These are phyloP conservation scores for Bimastos eiseni DNA, from an alignment of 2,888 invertebrate genomes.

Conservation along the genomic window DNA sequence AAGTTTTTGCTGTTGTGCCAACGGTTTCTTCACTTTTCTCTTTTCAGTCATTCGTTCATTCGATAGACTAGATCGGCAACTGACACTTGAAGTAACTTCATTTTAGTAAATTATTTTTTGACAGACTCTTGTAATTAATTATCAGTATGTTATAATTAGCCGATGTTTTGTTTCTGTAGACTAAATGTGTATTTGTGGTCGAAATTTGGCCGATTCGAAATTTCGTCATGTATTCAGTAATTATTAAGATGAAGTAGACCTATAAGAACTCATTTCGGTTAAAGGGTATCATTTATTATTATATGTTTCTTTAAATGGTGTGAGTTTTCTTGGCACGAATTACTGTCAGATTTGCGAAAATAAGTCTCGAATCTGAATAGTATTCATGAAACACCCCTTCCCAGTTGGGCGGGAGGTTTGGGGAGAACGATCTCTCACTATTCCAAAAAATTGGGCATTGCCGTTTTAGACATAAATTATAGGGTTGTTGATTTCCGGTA, in stretches of 20 bases:
- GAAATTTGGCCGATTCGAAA: too few relatives aligned
- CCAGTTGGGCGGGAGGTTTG: too few relatives aligned
- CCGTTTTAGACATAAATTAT: too few relatives aligned
- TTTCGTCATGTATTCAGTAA: too few relatives aligned
- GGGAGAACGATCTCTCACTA: too few relatives aligned
- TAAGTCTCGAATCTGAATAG: neutral
- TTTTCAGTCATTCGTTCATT: neutral
- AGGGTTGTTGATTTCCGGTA: too few relatives aligned
- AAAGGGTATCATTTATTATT: too few relatives aligned
- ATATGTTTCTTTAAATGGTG: neutral
- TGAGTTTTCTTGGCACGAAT: neutral
- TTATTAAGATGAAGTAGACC: too few relatives aligned
- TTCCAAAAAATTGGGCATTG: too few relatives aligned
- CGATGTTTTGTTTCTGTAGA: neutral
- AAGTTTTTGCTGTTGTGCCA: neutral
- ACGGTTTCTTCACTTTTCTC: neutral
- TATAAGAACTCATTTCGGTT: too few relatives aligned
- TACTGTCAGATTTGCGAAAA: neutral
- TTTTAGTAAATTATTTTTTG: neutral
- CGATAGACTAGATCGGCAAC: neutral
- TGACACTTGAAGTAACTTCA: neutral
- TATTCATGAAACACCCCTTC: neutral
- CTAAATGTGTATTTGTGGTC: neutral
- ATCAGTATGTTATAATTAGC: neutral
- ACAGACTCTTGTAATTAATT: neutral